Percentiles rank a stretch among this genome's conserved stretches.
Conservation (phyloP, 2,113 vertebrate species). For the Hydrolagus affinis region DNA sequence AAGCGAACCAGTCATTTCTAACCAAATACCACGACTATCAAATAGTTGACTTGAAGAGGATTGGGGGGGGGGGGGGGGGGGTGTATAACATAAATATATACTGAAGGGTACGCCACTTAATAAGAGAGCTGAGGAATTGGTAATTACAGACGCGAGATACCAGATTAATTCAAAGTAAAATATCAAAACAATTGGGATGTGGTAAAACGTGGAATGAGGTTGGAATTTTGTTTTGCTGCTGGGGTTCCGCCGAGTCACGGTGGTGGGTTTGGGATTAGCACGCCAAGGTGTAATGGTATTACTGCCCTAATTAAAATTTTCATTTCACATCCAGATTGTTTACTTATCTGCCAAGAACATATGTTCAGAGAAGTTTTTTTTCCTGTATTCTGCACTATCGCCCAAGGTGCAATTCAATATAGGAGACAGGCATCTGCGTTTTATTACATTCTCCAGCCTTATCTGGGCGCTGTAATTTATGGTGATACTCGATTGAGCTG, state of each 20-base stretch:
- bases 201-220: conserved; percentile 58
- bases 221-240: conserved; percentile 54
- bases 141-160: conserved; percentile 53
- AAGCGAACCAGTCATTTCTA: background rate
- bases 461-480: conserved; percentile 86
- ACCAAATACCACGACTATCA: background rate
- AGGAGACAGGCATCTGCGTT: conserved; percentile 59
- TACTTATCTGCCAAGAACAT: conserved; percentile 99
- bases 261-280: conserved; percentile 79
- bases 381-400: conserved; percentile 90
- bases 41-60: conserved; percentile 7
- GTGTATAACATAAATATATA: conserved; percentile 24
- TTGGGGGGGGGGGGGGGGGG: too few species aligned
- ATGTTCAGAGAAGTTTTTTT: conserved; percentile 90
- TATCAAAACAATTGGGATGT: conserved; percentile 58
- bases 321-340: conserved; percentile 98
- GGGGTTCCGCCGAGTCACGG: conserved; percentile 51
- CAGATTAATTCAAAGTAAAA: conserved; percentile 61
- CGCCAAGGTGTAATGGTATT: conserved; percentile 85
- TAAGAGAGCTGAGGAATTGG: conserved; percentile 44
- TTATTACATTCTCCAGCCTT: conserved; percentile 84
- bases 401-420: conserved; percentile 91
- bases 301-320: conserved; percentile 96
- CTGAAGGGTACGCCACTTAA: conserved; percentile 24
- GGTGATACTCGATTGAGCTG: conserved; percentile 86